phyloP scores from a whole-genome alignment of 2,888 invertebrate genomes.

The Drosophila colorata region DNA sequence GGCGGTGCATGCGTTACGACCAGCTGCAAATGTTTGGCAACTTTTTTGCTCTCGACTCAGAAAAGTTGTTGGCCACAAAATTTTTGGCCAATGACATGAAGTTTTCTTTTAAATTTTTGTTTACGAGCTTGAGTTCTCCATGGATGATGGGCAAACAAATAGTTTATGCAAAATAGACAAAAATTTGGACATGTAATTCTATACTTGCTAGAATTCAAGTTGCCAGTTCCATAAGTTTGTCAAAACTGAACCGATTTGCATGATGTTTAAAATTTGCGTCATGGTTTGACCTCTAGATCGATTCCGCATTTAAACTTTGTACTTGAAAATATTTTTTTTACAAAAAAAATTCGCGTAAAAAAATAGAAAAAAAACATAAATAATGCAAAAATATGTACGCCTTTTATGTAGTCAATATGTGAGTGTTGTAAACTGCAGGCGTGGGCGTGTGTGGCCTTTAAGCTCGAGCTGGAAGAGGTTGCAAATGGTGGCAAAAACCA shows the following conservation, averaged over 20 bases:
- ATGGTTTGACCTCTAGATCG: too few species aligned
- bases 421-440: not conserved
- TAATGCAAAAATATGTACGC: not conserved
- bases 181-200: too few species aligned
- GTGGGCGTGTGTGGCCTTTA: not conserved
- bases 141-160: not conserved
- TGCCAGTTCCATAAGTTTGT: too few species aligned
- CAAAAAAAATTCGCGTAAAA: too few species aligned
- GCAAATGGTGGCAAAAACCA: slow-evolving; percentile 23
- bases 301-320: too few species aligned
- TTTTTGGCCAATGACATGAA: slow-evolving; percentile 1
- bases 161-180: not conserved
- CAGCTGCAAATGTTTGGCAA: slow-evolving; percentile 7
- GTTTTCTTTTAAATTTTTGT: too few species aligned
- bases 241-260: too few species aligned
- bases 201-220: too few species aligned
- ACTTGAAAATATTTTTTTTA: too few species aligned
- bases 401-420: not conserved
- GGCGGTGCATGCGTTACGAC: not conserved
- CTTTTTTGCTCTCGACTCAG: slow-evolving; percentile 20
- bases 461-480: not conserved
- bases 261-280: too few species aligned
- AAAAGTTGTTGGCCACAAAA: slow-evolving; percentile 8
- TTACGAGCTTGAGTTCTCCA: not conserved
- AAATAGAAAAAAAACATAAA: not conserved